Base-by-base conservation (phyloP, 2,113 vertebrate genomes). In the Lagopus muta region DNA sequence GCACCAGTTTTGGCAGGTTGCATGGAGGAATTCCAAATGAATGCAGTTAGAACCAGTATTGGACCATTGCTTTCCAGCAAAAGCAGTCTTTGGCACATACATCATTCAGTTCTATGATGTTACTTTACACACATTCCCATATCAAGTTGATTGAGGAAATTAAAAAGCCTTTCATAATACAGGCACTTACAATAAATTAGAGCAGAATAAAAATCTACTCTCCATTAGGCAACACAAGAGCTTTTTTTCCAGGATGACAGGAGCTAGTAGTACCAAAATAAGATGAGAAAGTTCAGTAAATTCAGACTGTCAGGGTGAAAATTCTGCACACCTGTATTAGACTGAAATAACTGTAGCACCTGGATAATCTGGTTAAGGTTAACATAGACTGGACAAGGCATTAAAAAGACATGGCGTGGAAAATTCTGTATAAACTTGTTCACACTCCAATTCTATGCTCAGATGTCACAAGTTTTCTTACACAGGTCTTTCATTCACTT, bases 41-140 rank as follows among this genome's bases (percentile, higher is more conserved):
- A 90, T 55, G 74, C 79, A 93, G 90, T 36, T 42, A 90, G 43
- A 94, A 93, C 91, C 79, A 84, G 91, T 92, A 90, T 84, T 83
- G 66, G 52, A 86, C 73, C n/a, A 50, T 8, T 57, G 43, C 82
- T 86, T 92, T 90, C 79, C 73, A 88, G 88, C 13, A 82, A 74
- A 85, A 91, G 61, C 30, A 21, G 43, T 79, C 90, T 94, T 74
- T 86, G 88, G 82, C 88, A 90, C 57, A 61, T 82, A 54, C 0
- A 85, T 28, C 71, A 88, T 60, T 47, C 48, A 91, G 86, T 75
- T 75, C 76, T 52, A 10, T 86, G 89, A 77, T 88, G 73, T 32
- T 78, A 91, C 85, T 92, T 94, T 92, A 91, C 66, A 92, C 79
- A 88, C 6, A 91, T 43, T 64, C 47, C 38, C 61, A 42, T 36